Percentiles rank a stretch among this genome's conserved stretches.
Evolutionary conservation across 2,797 vertebrate genomes (phyloP).

Genomic region (Gymnodraco acuticeps): DNA sequence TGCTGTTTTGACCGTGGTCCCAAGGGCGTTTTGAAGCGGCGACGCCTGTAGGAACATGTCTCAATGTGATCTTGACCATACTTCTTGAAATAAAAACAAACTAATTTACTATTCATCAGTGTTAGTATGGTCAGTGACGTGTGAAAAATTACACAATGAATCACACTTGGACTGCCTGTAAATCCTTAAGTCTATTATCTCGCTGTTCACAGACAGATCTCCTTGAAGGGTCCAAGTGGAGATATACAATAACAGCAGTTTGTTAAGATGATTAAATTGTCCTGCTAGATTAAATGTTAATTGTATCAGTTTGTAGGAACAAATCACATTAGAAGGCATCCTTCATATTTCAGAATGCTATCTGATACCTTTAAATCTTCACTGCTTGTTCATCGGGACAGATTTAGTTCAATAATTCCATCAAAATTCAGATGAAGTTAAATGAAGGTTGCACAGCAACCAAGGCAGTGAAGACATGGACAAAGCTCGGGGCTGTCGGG

Average conservation of each 20-base stretch:
- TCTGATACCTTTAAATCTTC: constrained; percentile 46
- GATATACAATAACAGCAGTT: constrained; percentile 34
- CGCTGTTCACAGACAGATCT: constrained; percentile 20
- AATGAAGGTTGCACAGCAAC: constrained; percentile 30
- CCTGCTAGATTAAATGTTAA: constrained; percentile 62
- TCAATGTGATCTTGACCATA: too few species aligned
- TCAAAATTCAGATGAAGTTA: constrained; percentile 45
- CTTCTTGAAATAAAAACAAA: background rate
- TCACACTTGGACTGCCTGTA: background rate
- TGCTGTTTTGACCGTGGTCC: too few species aligned
- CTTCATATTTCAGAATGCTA: constrained; percentile 55
- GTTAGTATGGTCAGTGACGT: background rate
- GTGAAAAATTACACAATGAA: constrained; percentile 1
- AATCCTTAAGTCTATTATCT: constrained; percentile 14
- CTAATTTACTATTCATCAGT: background rate
- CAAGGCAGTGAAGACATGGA: background rate
- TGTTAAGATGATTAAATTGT: constrained; percentile 48
- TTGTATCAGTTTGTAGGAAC: constrained; percentile 53
- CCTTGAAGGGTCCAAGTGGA: constrained; percentile 38
- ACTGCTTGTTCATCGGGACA: constrained; percentile 43
- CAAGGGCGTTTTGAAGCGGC: too few species aligned
- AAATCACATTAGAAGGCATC: constrained; percentile 61
- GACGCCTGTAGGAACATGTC: too few species aligned
- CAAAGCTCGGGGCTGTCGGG: background rate
- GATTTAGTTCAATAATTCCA: constrained; percentile 54